A percentile compares a stretch with the other conserved stretches of the same genome.
Conservation (phyloP, 2,888 invertebrate genomes). For the Clusia tigrina region DNA sequence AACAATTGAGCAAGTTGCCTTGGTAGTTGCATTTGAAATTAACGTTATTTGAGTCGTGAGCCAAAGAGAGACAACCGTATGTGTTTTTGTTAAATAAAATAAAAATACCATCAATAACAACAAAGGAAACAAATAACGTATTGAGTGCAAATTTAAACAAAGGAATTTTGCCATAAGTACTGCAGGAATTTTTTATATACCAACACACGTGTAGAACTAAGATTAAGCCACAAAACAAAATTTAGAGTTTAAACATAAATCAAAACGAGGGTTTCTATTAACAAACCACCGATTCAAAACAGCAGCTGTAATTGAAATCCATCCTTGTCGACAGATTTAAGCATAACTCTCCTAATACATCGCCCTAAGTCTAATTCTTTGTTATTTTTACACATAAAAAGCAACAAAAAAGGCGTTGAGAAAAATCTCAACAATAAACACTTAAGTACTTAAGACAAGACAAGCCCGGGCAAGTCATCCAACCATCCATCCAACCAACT, state of each 20-base stretch:
- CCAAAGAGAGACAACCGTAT: constrained; percentile 8
- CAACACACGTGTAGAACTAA: no score
- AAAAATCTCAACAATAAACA: neutral
- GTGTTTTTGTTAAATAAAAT: neutral
- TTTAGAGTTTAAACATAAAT: neutral
- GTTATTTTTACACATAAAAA: constrained; percentile 33
- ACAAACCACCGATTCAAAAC: neutral
- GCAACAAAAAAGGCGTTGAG: constrained; percentile 7
- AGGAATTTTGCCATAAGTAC: neutral
- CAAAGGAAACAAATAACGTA: neutral
- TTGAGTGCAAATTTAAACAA: neutral
- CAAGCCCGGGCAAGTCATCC: no score
- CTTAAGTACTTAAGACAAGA: neutral
- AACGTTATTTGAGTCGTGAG: neutral
- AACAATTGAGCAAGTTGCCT: constrained; percentile 45
- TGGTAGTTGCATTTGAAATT: constrained; percentile 19
- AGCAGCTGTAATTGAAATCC: constrained; percentile 19
- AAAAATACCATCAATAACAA: constrained; percentile 14
- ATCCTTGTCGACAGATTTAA: no score
- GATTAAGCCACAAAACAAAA: neutral
- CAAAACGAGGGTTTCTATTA: neutral
- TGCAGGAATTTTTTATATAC: neutral
- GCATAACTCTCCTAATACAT: no score
- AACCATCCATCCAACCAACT: constrained; percentile 11
- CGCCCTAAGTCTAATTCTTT: no score